Conservation (phyloP, 2,888 invertebrate genomes). For the Panzeria rudis region DNA sequence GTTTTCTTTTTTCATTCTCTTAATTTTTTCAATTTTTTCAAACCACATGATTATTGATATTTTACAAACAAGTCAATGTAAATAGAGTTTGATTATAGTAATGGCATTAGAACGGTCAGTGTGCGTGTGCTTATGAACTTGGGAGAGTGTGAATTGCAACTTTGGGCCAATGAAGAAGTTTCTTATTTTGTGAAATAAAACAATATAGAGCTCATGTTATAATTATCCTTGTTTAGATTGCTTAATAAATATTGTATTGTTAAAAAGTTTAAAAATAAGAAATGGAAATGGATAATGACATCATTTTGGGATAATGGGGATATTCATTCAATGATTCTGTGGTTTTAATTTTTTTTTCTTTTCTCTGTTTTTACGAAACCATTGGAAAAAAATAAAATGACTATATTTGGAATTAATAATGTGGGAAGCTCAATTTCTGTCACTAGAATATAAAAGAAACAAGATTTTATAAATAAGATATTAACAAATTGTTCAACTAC, state of each 20-base stretch:
- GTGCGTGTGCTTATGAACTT: not conserved
- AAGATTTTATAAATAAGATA: too few species aligned
- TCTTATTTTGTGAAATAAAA: not conserved
- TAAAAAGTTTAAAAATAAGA: not conserved
- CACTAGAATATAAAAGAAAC: too few species aligned
- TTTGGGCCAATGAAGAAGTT: slow-evolving; percentile 26
- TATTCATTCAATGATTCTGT: not conserved
- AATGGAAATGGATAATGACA: not conserved
- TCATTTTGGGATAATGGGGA: not conserved
- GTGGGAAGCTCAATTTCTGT: too few species aligned
- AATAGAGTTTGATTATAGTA: slow-evolving; percentile 61
- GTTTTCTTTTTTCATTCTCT: slow-evolving; percentile 12
- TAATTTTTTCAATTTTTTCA: not conserved
- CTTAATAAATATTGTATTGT: not conserved
- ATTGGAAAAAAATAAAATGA: not conserved
- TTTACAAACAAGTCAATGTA: slow-evolving; percentile 60
- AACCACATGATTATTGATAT: slow-evolving; percentile 60
- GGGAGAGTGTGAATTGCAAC: slow-evolving; percentile 33
- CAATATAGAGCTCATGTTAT: not conserved
- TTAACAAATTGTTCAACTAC: too few species aligned
- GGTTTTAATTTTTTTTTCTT: not conserved
- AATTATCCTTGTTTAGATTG: slow-evolving; percentile 36
- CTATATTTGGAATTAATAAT: too few species aligned
- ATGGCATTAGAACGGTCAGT: slow-evolving; percentile 21
- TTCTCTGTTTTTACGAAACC: not conserved